Base-by-base conservation (phyloP, 30 jellyfish, hydroid and myxozoan species). In the Hydractinia echinata region DNA sequence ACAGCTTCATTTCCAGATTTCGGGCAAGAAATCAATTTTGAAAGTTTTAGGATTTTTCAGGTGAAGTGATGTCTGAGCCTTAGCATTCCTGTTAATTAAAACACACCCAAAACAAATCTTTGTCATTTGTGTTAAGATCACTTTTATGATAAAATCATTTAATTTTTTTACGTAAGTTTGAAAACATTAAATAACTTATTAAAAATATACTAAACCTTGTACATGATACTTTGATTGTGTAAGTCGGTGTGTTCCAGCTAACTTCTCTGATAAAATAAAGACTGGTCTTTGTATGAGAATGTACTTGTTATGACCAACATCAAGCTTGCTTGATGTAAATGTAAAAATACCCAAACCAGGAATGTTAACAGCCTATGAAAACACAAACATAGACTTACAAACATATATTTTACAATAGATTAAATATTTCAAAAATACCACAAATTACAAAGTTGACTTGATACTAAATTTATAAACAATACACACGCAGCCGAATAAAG, bases 281-380 rank as follows among this genome's bases (percentile, higher is more conserved):
- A 93, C 96, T 15, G 99, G 99, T 62, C 95, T 83, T 82, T 93
- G 96, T 15, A 93, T 85, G 54, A 87, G 84, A 51, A 93, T 84
- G 73, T 60, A 82, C 51, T 86, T 87, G 77, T 84, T 87, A 87
- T 87, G 89, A 5, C 95, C 96, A 53, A 93, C 95, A 79, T 93
- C 99, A 8, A 93, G 94, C 53, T 87, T 93, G 76, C 83, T 74
- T 60, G 95, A 95, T 6, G 95, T 79, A 81, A 87, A 93, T 7
- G 99, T 93, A 73, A 93, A 93, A 11, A 71, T 79, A 49, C 99
- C 99, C 68, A 93, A 89, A n/a, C 96, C 94, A 61, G 99, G 96
- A 6, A 93, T 76, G 56, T 85, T 77, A 67, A 93, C 99, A 71
- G 97, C 99, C 99, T 93, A 52, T 20, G 73, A 68, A 20, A 48